Evolutionary conservation across 2,113 vertebrate genomes (phyloP), one percentile per base, ranked within the genome.

Genomic region (Micronycteris hirsuta): DNA sequence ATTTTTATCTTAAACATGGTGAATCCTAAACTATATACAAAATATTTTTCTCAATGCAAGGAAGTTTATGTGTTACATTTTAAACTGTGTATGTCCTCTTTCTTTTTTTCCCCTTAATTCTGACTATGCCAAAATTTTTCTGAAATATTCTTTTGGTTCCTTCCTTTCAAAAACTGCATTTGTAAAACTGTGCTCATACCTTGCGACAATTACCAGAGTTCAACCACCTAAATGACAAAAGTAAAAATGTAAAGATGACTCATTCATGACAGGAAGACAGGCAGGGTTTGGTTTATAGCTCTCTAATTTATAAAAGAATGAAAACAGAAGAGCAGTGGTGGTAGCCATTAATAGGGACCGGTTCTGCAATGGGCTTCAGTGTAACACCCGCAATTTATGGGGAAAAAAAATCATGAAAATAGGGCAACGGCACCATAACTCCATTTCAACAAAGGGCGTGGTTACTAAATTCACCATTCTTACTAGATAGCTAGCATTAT

Each of bases 211-310:
- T 33, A 85, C 17, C 58, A 95, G 22, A 88, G 56, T 85, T 95
- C 56, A 93, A 56, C 28, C 26, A 95, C 52, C 81, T 90, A 41
- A 76, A 87, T 85, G 41, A 61, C 20, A 88, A 65, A 96, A 94
- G 36, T 43, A 67, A 91, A 83, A 85, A 49, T 86, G 67, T 14
- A 81, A 54, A 87, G 36, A 85, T 41, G 61, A 90, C 33, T 93
- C 65, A 82, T 58, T 77, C 61, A 89, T 63, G 5, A 14, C 41
- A 90, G 47, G 7, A 78, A 82, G 73, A 73, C 41, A 86, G 24
- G 19, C 80, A 94, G 19, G 10, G 26, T 54, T 90, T 80, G n/a
- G 76, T 87, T 80, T 84, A 28, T 36, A 81, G 63, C 24, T 70
- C 13, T 70, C 19, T 52, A 85, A 52, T 11, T 63, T 13, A 74